phyloP scores from a whole-genome alignment of 2,888 invertebrate genomes.

The Brachypalpus laphriformis region DNA sequence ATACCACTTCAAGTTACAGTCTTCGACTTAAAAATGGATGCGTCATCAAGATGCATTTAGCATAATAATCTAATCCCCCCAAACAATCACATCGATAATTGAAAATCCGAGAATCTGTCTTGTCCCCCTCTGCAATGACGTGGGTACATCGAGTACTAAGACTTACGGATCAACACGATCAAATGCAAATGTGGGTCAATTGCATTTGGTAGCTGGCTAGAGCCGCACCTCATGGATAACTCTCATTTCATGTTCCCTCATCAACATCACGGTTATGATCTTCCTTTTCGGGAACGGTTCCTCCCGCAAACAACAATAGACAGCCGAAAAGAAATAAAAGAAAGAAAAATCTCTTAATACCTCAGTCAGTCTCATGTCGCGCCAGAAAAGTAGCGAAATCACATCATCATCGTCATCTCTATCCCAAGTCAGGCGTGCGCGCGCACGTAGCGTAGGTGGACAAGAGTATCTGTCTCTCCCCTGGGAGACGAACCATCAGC shows the following conservation, averaged over 20 bases:
- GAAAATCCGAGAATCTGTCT: conserved; percentile 62
- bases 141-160: conserved; percentile 60
- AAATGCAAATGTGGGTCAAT: conserved; percentile 73
- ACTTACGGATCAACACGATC: conserved; percentile 46
- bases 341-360: conserved; percentile 61
- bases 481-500: conserved; percentile 55
- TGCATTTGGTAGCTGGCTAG: conserved; percentile 65
- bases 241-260: conserved; percentile 42
- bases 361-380: conserved; percentile 44
- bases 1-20: too few species aligned
- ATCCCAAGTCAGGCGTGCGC: conserved; percentile 21
- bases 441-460: conserved; percentile 65
- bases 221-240: conserved; percentile 67
- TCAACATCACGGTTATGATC: conserved; percentile 44
- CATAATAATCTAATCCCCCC: conserved; percentile 61
- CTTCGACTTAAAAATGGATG: too few species aligned
- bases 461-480: conserved; percentile 35
- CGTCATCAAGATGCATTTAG: conserved; percentile 52
- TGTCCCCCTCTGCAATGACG: conserved; percentile 49
- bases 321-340: conserved; percentile 1
- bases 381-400: conserved; percentile 66
- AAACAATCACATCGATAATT: conserved; percentile 71
- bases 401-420: conserved; percentile 67
- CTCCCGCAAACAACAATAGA: conserved; percentile 44
- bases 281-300: conserved; percentile 58